Evolutionary conservation across 1,140 invertebrate species (phyloP).

Genomic region (Ruditapes philippinarum): DNA sequence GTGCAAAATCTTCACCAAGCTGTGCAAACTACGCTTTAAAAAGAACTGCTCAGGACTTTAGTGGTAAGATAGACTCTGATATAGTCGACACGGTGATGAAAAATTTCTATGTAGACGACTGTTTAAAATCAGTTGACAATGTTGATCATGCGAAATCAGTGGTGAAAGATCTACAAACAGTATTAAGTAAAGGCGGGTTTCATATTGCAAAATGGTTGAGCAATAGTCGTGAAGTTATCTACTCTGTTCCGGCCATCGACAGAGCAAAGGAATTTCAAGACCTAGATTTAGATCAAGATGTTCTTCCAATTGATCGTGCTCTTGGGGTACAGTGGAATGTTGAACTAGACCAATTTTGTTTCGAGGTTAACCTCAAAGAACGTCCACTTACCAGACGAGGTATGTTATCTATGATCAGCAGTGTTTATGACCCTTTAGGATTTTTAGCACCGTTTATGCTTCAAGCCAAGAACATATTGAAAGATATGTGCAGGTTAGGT

Average conservation of each 20-base stretch:
- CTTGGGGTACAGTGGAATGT: background rate
- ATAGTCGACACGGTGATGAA: slow-evolving; percentile 37
- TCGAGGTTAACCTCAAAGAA: background rate
- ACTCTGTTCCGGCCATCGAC: background rate
- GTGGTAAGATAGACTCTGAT: slow-evolving; percentile 8
- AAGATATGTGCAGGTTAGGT: slow-evolving; percentile 23
- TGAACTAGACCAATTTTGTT: background rate
- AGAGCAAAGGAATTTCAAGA: background rate
- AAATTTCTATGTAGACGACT: slow-evolving; percentile 61
- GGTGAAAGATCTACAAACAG: background rate
- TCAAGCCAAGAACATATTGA: slow-evolving; percentile 17
- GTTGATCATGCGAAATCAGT: background rate
- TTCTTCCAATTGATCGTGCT: slow-evolving; percentile 5
- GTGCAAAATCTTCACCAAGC: slow-evolving; percentile 55
- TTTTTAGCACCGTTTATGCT: slow-evolving; percentile 14
- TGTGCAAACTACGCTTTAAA: slow-evolving; percentile 51
- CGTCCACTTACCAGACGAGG: slow-evolving; percentile 59
- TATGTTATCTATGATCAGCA: slow-evolving; percentile 6
- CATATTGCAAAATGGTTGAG: background rate
- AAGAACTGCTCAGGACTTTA: background rate
- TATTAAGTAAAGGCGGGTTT: background rate
- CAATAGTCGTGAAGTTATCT: background rate
- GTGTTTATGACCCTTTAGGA: background rate
- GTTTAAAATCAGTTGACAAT: background rate
- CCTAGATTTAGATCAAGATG: slow-evolving; percentile 20